phyloP scores from a whole-genome alignment of 2,113 vertebrate genomes.

The Acrocephalus kingi region DNA sequence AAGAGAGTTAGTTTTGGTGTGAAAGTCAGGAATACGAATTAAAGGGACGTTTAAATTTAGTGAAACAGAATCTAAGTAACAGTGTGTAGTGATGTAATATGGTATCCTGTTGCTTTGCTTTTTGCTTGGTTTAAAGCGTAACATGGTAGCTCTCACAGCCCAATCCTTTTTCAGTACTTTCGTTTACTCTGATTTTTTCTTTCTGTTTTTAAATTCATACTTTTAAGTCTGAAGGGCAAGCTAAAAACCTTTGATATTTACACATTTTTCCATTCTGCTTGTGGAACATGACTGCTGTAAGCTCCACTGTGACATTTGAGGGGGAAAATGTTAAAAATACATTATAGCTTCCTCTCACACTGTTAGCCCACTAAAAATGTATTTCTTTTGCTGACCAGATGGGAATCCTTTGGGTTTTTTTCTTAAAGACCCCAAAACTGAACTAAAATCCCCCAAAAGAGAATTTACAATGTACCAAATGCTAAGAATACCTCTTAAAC shows the following conservation, averaged over 20 bases:
- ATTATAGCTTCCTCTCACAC: neutral
- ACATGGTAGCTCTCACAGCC: rapidly evolving
- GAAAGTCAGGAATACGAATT: neutral
- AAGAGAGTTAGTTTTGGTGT: neutral
- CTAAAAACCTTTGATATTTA: neutral
- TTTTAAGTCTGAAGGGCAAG: neutral
- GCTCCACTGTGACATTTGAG: neutral
- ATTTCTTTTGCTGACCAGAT: neutral
- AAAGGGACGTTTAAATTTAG: neutral
- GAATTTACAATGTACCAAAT: neutral
- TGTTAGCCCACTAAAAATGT: neutral
- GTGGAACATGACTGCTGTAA: neutral
- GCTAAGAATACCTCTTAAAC: neutral
- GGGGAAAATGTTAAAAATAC: neutral
- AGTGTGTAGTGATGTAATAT: too few species aligned
- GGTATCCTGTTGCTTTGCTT: too few species aligned
- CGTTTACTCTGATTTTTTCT: neutral
- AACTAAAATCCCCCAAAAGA: neutral
- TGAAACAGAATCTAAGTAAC: neutral
- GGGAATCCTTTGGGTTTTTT: neutral
- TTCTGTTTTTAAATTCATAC: neutral
- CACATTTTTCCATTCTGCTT: neutral
- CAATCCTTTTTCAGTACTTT: neutral
- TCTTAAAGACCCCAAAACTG: neutral
- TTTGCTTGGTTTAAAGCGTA: neutral